These are phyloP conservation scores for Lasioglossum villosulum DNA, from an alignment of 2,888 invertebrate species.

Conservation along the genomic window DNA sequence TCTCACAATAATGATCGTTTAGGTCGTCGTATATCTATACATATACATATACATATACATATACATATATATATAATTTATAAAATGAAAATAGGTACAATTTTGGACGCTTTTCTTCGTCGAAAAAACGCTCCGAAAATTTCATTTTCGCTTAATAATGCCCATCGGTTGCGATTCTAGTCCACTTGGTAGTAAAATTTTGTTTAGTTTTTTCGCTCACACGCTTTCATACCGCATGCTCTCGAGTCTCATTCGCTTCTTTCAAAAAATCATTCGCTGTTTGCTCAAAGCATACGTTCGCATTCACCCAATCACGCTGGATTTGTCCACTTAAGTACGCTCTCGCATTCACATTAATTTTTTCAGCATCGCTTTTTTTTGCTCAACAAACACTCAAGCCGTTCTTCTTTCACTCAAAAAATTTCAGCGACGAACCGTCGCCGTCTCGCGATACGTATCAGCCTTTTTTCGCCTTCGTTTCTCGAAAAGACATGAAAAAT, in stretches of 20 bases:
- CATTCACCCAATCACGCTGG: conserved; percentile 26
- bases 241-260: conserved; percentile 41
- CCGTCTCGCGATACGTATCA: conserved; percentile 70
- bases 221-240: conserved; percentile 56
- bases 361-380: conserved; percentile 8
- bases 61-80: conserved; percentile 81
- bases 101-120: conserved; percentile 83
- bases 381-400: conserved; percentile 47
- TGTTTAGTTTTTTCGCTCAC: conserved; percentile 71
- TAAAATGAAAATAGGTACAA: conserved; percentile 85
- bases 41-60: conserved; percentile 77
- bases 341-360: conserved; percentile 44
- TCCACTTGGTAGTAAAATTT: conserved; percentile 85
- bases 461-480: conserved; percentile 78
- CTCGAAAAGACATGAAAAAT: conserved; percentile 81
- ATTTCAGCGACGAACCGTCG: conserved; percentile 67
- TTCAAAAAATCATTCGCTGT: conserved; percentile 32
- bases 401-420: conserved; percentile 58
- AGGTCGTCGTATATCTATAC: conserved; percentile 83
- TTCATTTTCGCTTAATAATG: conserved; percentile 82
- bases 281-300: neutral
- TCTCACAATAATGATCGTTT: conserved; percentile 81
- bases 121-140: conserved; percentile 84
- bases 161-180: conserved; percentile 85
- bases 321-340: conserved; percentile 19